Percentiles rank a stretch among this genome's conserved stretches.
phyloP scores from a whole-genome alignment of 2,113 vertebrate genomes.

The Stegostoma tigrinum region DNA sequence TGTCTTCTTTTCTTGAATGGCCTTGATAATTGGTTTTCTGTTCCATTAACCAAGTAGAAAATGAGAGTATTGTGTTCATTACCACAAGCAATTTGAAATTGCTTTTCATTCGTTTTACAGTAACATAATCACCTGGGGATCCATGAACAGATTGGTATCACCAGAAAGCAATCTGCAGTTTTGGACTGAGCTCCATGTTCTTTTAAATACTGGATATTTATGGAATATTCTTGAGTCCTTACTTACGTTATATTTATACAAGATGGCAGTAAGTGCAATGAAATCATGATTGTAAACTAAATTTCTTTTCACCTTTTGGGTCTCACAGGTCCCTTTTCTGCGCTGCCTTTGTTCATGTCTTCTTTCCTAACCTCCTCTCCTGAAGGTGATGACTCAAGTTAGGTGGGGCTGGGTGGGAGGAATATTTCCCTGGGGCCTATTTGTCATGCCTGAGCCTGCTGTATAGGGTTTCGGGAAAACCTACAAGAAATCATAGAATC shows the following conservation, averaged over 20 bases:
- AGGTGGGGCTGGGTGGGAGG: background rate
- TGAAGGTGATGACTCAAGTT: background rate
- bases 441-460: background rate
- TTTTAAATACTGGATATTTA: background rate
- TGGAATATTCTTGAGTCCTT: background rate
- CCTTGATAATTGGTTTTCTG: constrained; percentile 52
- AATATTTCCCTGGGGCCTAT: background rate
- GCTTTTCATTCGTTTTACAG: background rate
- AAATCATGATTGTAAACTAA: background rate
- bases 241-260: background rate
- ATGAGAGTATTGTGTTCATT: constrained; percentile 42
- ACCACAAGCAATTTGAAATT: constrained; percentile 19
- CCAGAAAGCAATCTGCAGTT: background rate
- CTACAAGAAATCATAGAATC: background rate
- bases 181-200: background rate
- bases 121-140: background rate
- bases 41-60: constrained; percentile 54
- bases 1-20: constrained; percentile 48
- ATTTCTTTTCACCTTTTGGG: background rate
- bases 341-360: background rate
- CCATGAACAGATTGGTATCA: background rate
- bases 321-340: background rate
- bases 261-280: background rate
- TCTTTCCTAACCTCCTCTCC: background rate
- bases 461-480: background rate